These are phyloP conservation scores for Diglossa brunneiventris DNA, from an alignment of 2,113 vertebrate genomes.

Conservation along the genomic window DNA sequence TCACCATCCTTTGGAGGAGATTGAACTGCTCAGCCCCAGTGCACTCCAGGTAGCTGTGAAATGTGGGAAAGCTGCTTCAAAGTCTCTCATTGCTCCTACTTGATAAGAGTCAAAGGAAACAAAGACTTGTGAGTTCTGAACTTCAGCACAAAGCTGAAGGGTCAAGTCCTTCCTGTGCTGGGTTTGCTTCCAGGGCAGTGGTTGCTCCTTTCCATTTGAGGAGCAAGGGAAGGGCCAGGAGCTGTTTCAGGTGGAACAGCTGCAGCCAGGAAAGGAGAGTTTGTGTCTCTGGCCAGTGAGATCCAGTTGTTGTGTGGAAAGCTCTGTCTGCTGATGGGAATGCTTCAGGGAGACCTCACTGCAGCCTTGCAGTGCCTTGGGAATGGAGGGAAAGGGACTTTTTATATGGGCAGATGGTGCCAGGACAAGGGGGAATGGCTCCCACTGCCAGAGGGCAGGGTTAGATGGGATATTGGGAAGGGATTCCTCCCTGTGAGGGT, in stretches of 20 bases:
- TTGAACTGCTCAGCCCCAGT: background rate
- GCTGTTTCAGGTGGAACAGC: background rate
- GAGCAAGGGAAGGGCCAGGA: background rate
- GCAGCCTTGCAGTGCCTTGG: background rate
- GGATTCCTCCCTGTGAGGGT: fast-evolving
- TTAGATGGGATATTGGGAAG: fast-evolving
- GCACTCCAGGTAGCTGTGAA: background rate
- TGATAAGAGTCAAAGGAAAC: background rate
- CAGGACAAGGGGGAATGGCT: background rate
- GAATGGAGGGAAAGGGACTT: background rate
- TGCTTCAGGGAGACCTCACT: background rate
- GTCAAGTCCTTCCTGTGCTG: background rate
- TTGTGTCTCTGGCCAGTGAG: background rate
- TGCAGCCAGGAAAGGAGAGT: background rate
- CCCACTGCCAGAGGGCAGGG: background rate
- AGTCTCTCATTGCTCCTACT: background rate
- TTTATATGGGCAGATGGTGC: background rate
- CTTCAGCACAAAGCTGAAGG: background rate
- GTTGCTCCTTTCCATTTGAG: background rate
- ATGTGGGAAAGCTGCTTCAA: background rate
- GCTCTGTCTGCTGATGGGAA: background rate
- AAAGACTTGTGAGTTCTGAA: background rate
- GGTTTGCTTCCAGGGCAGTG: background rate
- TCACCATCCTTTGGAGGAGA: background rate
- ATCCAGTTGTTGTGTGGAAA: background rate